A percentile compares a stretch with the other conserved stretches of the same genome.
phyloP scores from a whole-genome alignment of 2,113 vertebrate species.

The Hipposideros armiger region DNA sequence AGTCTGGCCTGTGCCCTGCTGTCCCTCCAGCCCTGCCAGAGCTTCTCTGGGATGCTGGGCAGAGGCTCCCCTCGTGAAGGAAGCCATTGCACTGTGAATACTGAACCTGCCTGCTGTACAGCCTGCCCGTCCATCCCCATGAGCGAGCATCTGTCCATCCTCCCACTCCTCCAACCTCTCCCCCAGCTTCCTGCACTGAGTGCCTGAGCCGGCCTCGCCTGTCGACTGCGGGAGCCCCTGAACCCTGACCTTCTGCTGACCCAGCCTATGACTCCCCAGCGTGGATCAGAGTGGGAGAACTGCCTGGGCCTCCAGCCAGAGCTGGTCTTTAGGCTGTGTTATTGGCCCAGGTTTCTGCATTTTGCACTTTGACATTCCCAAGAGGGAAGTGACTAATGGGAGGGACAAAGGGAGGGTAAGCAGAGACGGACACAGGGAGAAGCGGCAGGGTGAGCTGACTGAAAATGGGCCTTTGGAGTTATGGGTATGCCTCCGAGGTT shows the following conservation, averaged over 20 bases:
- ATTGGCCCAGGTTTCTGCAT: slow-evolving; percentile 74
- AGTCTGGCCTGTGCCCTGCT: neutral
- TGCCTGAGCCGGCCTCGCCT: slow-evolving; percentile 81
- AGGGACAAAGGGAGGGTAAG: neutral
- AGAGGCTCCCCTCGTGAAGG: slow-evolving; percentile 66
- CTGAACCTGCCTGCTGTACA: slow-evolving; percentile 78
- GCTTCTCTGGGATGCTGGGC: neutral
- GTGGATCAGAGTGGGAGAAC: slow-evolving; percentile 39
- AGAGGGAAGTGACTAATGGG: slow-evolving; percentile 58
- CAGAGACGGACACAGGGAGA: neutral
- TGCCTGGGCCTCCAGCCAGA: slow-evolving; percentile 49
- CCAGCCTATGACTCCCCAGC: neutral
- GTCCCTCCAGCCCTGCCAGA: slow-evolving; percentile 31
- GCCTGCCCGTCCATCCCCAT: slow-evolving; percentile 39
- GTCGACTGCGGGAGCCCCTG: slow-evolving; percentile 65
- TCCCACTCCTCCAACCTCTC: neutral
- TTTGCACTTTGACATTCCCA: slow-evolving; percentile 83
- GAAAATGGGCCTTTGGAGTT: slow-evolving; percentile 45
- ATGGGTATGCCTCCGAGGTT: neutral
- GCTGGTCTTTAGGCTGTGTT: slow-evolving; percentile 74
- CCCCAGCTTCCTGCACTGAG: slow-evolving; percentile 63
- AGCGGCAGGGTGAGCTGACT: neutral
- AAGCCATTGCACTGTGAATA: slow-evolving; percentile 89
- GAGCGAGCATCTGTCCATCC: neutral
- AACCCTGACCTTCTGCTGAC: slow-evolving; percentile 64